Conservation (phyloP, 2,797 vertebrate species). For the Mastacembelus armatus region DNA sequence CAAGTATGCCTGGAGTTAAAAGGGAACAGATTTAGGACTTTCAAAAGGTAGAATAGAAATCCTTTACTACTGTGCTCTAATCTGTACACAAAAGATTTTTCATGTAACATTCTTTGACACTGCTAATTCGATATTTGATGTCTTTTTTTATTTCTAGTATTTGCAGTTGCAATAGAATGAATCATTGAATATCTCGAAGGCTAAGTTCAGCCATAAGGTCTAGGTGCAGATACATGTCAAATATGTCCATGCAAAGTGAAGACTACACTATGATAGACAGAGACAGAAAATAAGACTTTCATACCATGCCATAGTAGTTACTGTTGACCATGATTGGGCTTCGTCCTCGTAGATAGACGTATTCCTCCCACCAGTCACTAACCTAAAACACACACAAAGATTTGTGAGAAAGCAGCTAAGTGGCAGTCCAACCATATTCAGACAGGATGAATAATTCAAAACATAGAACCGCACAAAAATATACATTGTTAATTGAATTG, state of each 20-base stretch:
- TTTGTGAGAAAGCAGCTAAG: conserved; percentile 9
- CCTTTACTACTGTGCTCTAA: not conserved
- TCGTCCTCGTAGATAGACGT: conserved; percentile 89
- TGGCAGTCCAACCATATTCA: conserved; percentile 35
- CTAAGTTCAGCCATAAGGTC: not conserved
- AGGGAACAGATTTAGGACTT: not conserved
- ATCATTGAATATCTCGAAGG: not conserved
- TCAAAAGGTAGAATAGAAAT: not conserved
- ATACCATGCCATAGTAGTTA: conserved; percentile 93
- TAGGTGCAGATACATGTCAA: not conserved
- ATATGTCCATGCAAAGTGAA: not conserved
- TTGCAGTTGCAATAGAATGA: not conserved
- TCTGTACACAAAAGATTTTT: not conserved
- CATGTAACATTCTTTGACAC: not conserved
- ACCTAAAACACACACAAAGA: conserved; percentile 80
- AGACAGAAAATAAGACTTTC: conserved; percentile 1
- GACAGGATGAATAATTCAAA: conserved; percentile 63
- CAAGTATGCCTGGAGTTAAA: not conserved
- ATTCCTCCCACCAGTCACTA: conserved; percentile 95
- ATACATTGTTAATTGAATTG: conserved; percentile 68
- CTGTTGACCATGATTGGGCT: conserved; percentile 92
- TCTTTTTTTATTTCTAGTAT: not conserved
- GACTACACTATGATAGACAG: not conserved
- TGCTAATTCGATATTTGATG: not conserved
- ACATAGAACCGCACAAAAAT: conserved; percentile 20